Evolutionary conservation across 2,113 vertebrate species (phyloP).

Genomic region (Spea bombifrons): DNA sequence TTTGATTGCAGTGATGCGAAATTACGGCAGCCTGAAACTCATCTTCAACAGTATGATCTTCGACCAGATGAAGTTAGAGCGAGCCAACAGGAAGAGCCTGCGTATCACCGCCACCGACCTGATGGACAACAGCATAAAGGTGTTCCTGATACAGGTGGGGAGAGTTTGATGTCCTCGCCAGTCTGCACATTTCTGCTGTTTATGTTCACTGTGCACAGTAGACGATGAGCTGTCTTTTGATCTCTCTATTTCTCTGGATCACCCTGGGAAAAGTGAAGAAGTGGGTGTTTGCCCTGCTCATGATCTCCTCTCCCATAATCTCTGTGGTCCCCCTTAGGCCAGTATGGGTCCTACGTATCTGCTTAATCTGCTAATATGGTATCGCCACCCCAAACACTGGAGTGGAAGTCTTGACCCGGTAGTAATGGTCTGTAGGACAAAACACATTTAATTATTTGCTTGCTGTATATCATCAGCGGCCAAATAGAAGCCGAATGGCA

Average conservation of each 20-base stretch:
- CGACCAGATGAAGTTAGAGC: slow-evolving; percentile 72
- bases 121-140: slow-evolving; percentile 64
- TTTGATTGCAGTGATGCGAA: slow-evolving; percentile 73
- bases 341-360: too few species aligned
- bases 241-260: too few species aligned
- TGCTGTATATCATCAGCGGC: slow-evolving; percentile 30
- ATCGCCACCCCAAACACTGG: neutral
- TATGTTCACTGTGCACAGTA: too few species aligned
- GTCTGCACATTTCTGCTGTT: too few species aligned
- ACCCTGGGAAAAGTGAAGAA: too few species aligned
- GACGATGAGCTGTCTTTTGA: too few species aligned
- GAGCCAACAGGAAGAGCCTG: slow-evolving; percentile 66
- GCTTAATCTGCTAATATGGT: neutral
- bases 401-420: neutral
- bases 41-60: slow-evolving; percentile 80
- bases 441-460: too few species aligned
- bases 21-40: slow-evolving; percentile 76
- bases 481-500: neutral
- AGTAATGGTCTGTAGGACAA: too few species aligned
- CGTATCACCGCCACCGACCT: slow-evolving; percentile 75
- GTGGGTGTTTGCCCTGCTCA: too few species aligned
- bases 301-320: too few species aligned
- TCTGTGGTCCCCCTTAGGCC: too few species aligned
- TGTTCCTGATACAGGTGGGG: slow-evolving; percentile 78
- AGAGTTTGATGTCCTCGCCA: neutral